Conservation (phyloP, 2,888 invertebrate genomes). For the Helleia helle region DNA sequence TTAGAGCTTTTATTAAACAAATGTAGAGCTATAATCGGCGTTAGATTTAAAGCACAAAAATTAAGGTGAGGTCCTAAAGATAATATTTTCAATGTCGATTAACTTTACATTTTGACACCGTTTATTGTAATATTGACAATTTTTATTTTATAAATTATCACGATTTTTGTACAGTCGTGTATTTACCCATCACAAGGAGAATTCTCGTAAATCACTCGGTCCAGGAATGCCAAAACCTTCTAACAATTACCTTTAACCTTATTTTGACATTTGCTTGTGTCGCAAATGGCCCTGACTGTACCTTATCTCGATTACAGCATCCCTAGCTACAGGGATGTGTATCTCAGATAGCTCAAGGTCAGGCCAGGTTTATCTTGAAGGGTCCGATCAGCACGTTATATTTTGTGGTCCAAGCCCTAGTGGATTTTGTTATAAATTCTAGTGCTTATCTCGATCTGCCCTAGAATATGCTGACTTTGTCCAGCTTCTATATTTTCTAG, state of each 20-base stretch:
- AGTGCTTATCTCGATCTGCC: neutral
- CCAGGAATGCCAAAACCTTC: slow-evolving; percentile 39
- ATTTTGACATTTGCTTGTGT: slow-evolving; percentile 69
- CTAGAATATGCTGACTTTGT: too few relatives aligned
- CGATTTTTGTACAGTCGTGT: slow-evolving; percentile 23
- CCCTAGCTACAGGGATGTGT: slow-evolving; percentile 15
- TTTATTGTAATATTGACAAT: slow-evolving; percentile 1
- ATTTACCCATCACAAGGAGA: slow-evolving; percentile 31
- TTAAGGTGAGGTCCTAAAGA: too few relatives aligned
- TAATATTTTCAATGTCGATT: too few relatives aligned
- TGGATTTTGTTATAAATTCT: neutral
- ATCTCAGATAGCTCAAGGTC: slow-evolving; percentile 21
- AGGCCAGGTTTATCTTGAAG: slow-evolving; percentile 6
- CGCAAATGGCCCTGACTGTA: slow-evolving; percentile 56
- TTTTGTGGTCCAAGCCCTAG: slow-evolving; percentile 1
- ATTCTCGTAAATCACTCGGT: slow-evolving; percentile 55
- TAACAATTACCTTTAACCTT: slow-evolving; percentile 69
- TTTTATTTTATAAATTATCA: slow-evolving; percentile 8
- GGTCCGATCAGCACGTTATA: slow-evolving; percentile 7
- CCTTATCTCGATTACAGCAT: slow-evolving; percentile 30
- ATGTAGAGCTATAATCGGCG: too few relatives aligned
- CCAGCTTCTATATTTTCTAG: too few relatives aligned
- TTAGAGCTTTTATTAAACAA: too few relatives aligned
- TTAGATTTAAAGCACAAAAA: too few relatives aligned
- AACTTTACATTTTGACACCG: too few relatives aligned